A percentile compares a stretch with the other conserved stretches of the same genome.
These are phyloP conservation scores for Thamnophis sirtalis DNA, from an alignment of 2,113 vertebrate species.

Conservation along the genomic window DNA sequence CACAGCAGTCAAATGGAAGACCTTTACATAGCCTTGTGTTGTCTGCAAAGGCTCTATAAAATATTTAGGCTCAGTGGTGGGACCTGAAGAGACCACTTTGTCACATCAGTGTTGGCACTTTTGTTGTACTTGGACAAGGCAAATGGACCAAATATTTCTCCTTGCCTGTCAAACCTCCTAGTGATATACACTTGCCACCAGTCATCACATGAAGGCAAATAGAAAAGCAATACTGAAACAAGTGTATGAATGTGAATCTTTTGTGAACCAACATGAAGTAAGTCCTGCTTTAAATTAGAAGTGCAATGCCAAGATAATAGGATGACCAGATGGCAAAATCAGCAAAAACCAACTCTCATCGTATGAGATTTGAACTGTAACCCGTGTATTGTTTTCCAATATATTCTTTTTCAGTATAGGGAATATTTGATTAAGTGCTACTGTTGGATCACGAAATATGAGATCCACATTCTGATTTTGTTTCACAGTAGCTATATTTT, in stretches of 20 bases:
- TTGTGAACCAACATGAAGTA: neutral
- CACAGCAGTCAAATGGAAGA: slow-evolving; percentile 61
- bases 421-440: neutral
- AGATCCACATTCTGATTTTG: neutral
- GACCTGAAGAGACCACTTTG: slow-evolving; percentile 46
- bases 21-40: slow-evolving; percentile 58
- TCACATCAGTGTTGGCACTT: slow-evolving; percentile 44
- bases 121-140: slow-evolving; percentile 10
- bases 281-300: neutral
- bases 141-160: slow-evolving; percentile 15
- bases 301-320: neutral
- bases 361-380: neutral
- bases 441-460: neutral
- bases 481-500: neutral
- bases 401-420: neutral
- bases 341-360: neutral
- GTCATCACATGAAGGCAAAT: neutral
- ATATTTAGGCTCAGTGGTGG: slow-evolving; percentile 59
- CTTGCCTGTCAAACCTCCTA: neutral
- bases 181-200: neutral
- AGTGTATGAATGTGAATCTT: neutral
- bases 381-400: neutral
- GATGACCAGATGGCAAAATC: neutral
- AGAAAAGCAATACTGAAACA: slow-evolving; percentile 26
- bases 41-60: slow-evolving; percentile 52